These are phyloP conservation scores for Sorex maritimensis DNA, from an alignment of 2,797 vertebrate genomes.

Conservation along the genomic window DNA sequence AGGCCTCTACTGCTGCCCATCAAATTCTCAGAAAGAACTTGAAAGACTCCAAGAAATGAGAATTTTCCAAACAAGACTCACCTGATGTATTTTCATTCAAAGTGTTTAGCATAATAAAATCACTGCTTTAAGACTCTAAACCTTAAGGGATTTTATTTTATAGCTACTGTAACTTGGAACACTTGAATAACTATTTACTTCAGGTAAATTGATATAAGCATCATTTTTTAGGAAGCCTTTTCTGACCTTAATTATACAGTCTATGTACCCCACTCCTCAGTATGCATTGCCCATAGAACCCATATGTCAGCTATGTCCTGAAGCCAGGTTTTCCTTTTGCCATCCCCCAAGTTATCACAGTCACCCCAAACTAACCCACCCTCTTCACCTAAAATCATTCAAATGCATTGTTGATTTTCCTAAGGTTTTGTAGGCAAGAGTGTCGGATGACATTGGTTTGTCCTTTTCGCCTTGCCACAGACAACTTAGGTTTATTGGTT, in stretches of 20 bases:
- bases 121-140: neutral
- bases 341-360: neutral
- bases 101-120: neutral
- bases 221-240: neutral
- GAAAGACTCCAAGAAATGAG: neutral
- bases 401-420: neutral
- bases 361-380: neutral
- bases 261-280: no score
- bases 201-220: neutral
- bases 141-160: neutral
- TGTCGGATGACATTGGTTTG: no score
- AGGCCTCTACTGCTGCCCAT: neutral
- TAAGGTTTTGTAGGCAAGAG: neutral
- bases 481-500: no score
- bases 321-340: neutral
- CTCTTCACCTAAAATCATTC: neutral
- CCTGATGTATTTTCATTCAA: neutral
- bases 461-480: no score
- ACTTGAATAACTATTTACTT: neutral
- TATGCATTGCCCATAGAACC: neutral
- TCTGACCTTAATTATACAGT: neutral
- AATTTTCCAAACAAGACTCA: neutral
- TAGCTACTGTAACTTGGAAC: neutral
- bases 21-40: neutral
- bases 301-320: neutral